Percentiles rank a stretch among this genome's conserved stretches.
These are phyloP conservation scores for Cataglyphis altisquamis DNA, from an alignment of 2,888 invertebrate genomes.

Conservation along the genomic window DNA sequence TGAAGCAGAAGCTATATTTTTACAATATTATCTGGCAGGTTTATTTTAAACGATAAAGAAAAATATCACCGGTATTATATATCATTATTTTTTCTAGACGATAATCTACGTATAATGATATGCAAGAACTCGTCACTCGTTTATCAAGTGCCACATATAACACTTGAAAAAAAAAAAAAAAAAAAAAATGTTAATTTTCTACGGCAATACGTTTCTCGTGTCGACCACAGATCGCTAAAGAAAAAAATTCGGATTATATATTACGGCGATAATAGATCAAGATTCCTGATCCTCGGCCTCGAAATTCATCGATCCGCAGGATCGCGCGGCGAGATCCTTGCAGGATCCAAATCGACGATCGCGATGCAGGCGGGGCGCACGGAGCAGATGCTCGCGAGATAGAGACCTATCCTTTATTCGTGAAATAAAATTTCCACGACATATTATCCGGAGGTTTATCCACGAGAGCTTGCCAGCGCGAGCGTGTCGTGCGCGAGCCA, in stretches of 20 bases:
- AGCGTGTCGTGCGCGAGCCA: constrained; percentile 56
- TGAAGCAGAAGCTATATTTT: not conserved
- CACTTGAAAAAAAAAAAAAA: not conserved
- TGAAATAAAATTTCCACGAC: constrained; percentile 75
- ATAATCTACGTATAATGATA: not conserved
- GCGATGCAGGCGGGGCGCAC: constrained; percentile 31
- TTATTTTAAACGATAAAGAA: not conserved
- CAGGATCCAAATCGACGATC: constrained; percentile 55
- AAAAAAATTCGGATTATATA: not conserved
- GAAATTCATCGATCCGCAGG: constrained; percentile 36
- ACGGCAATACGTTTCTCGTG: not conserved
- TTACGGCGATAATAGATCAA: constrained; percentile 9
- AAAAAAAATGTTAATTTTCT: not conserved
- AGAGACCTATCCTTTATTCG: constrained; percentile 75
- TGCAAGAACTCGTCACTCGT: not conserved
- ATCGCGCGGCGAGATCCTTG: constrained; percentile 19
- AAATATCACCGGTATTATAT: not conserved
- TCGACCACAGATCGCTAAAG: not conserved
- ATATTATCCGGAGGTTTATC: constrained; percentile 71
- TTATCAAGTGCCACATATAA: not conserved
- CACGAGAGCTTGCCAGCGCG: constrained; percentile 43
- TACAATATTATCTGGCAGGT: not conserved
- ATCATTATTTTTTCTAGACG: not conserved
- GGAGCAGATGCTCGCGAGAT: constrained; percentile 59
- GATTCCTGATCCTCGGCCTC: constrained; percentile 8